Percentiles rank a stretch among this genome's conserved stretches.
Conservation (phyloP, 2,888 invertebrate species). For the Aspidiotus rigidus region DNA sequence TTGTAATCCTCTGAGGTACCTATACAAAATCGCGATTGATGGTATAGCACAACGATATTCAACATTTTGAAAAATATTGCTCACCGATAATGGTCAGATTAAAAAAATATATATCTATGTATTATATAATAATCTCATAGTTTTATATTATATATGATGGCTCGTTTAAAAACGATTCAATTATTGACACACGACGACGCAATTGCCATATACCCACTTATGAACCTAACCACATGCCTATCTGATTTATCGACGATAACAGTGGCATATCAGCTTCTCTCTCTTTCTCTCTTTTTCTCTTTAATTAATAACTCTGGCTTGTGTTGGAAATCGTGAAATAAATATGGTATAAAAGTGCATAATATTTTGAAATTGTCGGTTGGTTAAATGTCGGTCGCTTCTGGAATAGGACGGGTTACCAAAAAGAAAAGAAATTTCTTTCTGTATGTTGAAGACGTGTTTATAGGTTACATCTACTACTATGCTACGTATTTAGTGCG, state of each 20-base stretch:
- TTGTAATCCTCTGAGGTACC: too few species aligned
- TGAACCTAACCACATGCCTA: slow-evolving; percentile 31
- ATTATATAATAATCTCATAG: slow-evolving; percentile 1
- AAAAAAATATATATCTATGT: background rate
- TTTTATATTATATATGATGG: slow-evolving; percentile 8
- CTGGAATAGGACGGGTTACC: too few species aligned
- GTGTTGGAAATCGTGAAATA: slow-evolving; percentile 2
- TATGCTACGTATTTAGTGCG: too few species aligned
- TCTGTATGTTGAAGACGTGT: too few species aligned
- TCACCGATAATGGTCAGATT: background rate
- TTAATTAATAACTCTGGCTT: slow-evolving; percentile 8
- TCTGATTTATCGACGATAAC: slow-evolving; percentile 28
- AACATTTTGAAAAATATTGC: slow-evolving; percentile 3
- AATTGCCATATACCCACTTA: slow-evolving; percentile 24
- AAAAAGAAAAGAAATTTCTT: too few species aligned
- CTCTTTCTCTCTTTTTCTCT: background rate
- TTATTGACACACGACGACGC: slow-evolving; percentile 33
- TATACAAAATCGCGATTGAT: too few species aligned
- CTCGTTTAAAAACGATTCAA: slow-evolving; percentile 29
- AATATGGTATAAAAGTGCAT: background rate
- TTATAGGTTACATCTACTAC: too few species aligned
- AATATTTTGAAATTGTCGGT: background rate
- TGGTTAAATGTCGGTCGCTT: background rate
- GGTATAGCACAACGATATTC: background rate
- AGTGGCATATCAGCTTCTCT: slow-evolving; percentile 28